Base-by-base conservation (phyloP, 23 tunicate species). In the Ascidia mentula region DNA sequence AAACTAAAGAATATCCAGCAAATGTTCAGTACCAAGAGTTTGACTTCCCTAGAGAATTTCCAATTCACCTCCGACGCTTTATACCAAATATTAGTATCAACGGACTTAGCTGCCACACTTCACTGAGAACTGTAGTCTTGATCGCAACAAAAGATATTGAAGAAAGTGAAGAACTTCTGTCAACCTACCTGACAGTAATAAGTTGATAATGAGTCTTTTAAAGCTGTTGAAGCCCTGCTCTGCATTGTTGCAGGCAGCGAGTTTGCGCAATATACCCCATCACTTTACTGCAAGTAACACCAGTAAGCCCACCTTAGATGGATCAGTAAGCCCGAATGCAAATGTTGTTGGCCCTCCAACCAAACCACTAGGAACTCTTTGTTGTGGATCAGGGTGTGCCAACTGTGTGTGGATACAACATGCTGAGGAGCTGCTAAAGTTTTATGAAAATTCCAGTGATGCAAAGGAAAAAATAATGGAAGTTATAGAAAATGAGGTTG, bases 401-500 rank as follows among this genome's bases (percentile, higher is more conserved):
- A 93, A 93, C 77, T 93, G 98, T 88, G 92, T 93, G 24, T 93
- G 98, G 98, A 88, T 93, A 38, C 83, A 93, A 39, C 84, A 93
- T 79, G 94, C 98, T 69, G 93, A 93, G 80, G 83, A 88, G 59
- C 76, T 93, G 35, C 59, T 93, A 34, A 79, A 88, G 26, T 88
- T 36, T 84, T 93, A 93, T 37, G 77, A 86, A 82, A 34, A 36
- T 34, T 46, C 86, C 6, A 84, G 76, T 0, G 74, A 61, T 35
- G 84, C 86, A 2, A 77, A 38, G 45, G 84, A 75, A 31, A 46
- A 88, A 69, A 84, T 78, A 26, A 28, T 93, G 59, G 59, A 88
- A 60, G 71, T 88, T 6, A 81, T 93, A 0, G 93, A 93, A 28
- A 70, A 76, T 65, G 89, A 93, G 46, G 84, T 93, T 36, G 76